Base-by-base conservation (phyloP, 1,140 invertebrate species). In the Cydia pomonella region DNA sequence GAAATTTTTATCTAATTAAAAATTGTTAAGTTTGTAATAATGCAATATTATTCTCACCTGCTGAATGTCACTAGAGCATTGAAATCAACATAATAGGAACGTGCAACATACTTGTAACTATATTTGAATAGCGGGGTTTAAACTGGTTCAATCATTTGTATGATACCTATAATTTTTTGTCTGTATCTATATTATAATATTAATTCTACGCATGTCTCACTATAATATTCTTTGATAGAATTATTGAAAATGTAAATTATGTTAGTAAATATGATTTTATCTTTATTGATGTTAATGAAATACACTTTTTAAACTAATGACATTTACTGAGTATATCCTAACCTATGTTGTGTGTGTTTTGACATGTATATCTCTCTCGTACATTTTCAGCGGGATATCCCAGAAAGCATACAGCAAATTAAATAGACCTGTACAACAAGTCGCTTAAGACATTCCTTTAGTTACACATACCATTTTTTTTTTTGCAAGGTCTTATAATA, bases 191-290 rank as follows among this genome's bases (percentile, higher is more conserved):
- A 5, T 18, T 50, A 50, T 50, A 50, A n/a, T 50, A 50, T 50
- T 50, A 18, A 18, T n/a, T 50, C 47, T 50, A 50, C 10, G 47
- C 47, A 18, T 66, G 13, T 23, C 63, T 66, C 12, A 27, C 7
- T 23, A 63, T 63, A 27, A 25, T 63, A 66, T 66, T 66, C 63
- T 66, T 66, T 66, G 63, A 66, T 66, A 66, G 63, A 66, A 66
- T 66, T 66, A 7, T 29, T 25, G 21, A 64, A 66, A 66, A 25
- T 66, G 27, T 33, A 16, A n/a, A 29, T 66, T 25, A 63, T 63
- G 16, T 63, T 63, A 63, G 7, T 21, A 27, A 63, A 66, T 66
- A 29, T 66, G 63, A 18, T 66, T 66, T 50, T 66, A 66, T 29
- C 16, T 9, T 66, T 29, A 12, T 66, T 66, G 23, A 29, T 27